Percentiles rank a stretch among this genome's conserved stretches.
Conservation (phyloP, 2,113 vertebrate genomes). For the Eidolon helvum region DNA sequence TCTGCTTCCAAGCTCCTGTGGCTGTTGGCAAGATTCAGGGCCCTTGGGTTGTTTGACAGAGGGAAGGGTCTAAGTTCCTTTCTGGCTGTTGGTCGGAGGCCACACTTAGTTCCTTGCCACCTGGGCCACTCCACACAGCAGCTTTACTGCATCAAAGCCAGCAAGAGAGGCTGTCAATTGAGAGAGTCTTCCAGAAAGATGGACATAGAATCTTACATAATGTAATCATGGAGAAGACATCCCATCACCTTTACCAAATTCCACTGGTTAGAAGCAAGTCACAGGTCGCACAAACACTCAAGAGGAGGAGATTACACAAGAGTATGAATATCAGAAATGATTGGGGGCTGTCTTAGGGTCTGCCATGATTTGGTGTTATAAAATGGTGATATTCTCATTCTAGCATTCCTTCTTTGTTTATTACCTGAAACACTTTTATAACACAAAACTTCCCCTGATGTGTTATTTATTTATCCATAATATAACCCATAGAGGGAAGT, state of each 20-base stretch:
- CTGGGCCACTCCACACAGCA: neutral
- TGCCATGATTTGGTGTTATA: neutral
- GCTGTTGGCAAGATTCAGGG: neutral
- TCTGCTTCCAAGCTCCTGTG: neutral
- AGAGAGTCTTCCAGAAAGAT: neutral
- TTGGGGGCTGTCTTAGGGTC: neutral
- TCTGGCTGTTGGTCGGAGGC: neutral
- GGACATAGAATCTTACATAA: neutral
- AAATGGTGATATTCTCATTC: neutral
- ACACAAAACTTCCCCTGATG: neutral
- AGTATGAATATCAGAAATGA: neutral
- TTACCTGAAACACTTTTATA: neutral
- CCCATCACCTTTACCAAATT: neutral
- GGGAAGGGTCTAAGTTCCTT: neutral
- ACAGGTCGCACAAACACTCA: neutral
- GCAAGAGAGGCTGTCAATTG: neutral
- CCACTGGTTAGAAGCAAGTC: neutral
- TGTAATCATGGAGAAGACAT: neutral
- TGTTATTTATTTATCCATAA: neutral
- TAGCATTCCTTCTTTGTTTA: neutral
- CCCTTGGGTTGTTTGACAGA: neutral
- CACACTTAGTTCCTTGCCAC: neutral
- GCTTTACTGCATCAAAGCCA: neutral
- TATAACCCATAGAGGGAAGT: neutral
- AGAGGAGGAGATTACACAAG: neutral